A percentile compares a stretch with the other conserved stretches of the same genome.
These are phyloP conservation scores for Diorhabda elongata DNA, from an alignment of 1,140 invertebrate genomes.

Conservation along the genomic window DNA sequence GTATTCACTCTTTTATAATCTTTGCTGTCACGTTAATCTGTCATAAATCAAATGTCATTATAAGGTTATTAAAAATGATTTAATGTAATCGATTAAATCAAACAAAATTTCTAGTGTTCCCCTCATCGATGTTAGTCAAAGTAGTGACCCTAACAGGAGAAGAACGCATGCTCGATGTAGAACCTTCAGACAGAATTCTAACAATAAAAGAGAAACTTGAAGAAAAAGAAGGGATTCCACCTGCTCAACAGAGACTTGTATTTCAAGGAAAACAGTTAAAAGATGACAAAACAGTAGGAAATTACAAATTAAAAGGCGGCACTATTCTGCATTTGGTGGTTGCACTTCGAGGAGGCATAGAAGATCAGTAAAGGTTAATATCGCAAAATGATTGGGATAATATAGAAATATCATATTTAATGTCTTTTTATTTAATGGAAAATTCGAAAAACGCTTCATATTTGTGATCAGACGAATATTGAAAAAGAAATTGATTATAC, in stretches of 20 bases:
- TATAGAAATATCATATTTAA: no score
- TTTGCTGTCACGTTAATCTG: not conserved
- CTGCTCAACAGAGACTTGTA: slow-evolving; percentile 39
- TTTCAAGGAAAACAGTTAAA: slow-evolving; percentile 42
- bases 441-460: no score
- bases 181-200: slow-evolving; percentile 38
- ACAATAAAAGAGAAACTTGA: slow-evolving; percentile 40
- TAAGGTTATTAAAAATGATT: not conserved
- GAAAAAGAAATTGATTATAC: no score
- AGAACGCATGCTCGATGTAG: slow-evolving; percentile 39
- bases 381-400: no score
- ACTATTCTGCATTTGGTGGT: slow-evolving; percentile 39
- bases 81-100: not conserved
- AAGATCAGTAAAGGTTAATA: not conserved
- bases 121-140: slow-evolving; percentile 37
- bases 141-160: slow-evolving; percentile 39
- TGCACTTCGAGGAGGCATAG: slow-evolving; percentile 35
- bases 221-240: slow-evolving; percentile 40
- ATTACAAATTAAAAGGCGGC: slow-evolving; percentile 38
- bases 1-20: no score
- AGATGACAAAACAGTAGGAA: slow-evolving; percentile 38
- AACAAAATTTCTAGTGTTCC: not conserved
- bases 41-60: not conserved
- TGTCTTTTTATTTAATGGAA: no score
- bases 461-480: no score